Evolutionary conservation across 2,797 vertebrate genomes (phyloP), one percentile per base, ranked within the genome.

Genomic region (Premnoplex brunnescens): DNA sequence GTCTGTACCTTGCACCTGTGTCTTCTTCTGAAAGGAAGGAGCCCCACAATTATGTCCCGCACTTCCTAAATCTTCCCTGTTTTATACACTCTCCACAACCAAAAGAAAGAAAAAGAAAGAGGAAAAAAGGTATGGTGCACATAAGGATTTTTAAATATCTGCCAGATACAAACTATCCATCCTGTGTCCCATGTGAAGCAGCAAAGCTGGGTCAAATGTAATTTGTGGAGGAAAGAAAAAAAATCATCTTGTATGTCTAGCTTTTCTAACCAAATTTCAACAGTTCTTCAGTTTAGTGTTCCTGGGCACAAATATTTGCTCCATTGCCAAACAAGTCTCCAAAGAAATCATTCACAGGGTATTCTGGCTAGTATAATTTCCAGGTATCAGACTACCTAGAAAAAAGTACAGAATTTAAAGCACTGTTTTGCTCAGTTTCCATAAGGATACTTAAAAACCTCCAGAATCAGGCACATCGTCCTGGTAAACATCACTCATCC

Each of bases 391-490:
- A 24, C 7, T 15, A 59, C n/a, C 9, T 59, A 46, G 59, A 66
- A 55, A 12, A 37, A 82, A 48, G 14, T 8, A 20, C 0, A 1
- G 26, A 59, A 59, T 79, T 93, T 41, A 58, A 22, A 48, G 37
- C 23, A 17, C 15, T 21, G 7, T 44, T 52, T 36, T 62, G 7
- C 9, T 89, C 13, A 27, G 27, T 82, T 88, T 75, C 52, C 16
- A 27, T 16, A 48, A 82, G 51, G 19, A 67, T 12, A 56, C 26
- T 72, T 79, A 43, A 48, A 54, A 13, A 72, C 30, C 24, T 82
- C 48, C 10, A 39, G 27, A 74, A 85, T 7, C 0, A 0, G 56
- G 3, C 13, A 26, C 20, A 56, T 39, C 23, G n/a, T 43, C 19
- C 7, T 9, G 2, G 5, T n/a, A 23, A 68, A 19, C 48, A 55